phyloP scores from a whole-genome alignment of 2,797 vertebrate species.

The Enteromius radiatus region DNA sequence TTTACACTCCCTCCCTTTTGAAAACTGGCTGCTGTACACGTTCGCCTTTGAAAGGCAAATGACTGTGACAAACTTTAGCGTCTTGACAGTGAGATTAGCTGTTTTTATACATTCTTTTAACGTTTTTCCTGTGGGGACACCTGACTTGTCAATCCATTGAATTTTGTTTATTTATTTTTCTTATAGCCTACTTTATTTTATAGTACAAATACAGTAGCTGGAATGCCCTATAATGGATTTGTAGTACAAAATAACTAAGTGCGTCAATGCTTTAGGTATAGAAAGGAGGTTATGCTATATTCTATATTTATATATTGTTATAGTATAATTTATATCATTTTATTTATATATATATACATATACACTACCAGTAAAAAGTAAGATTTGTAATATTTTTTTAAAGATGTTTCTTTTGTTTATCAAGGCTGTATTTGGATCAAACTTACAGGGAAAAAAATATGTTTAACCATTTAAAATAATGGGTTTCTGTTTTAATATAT shows the following conservation, averaged over 20 bases:
- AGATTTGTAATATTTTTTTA: too few species aligned
- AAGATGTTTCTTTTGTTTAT: too few species aligned
- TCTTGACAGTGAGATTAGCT: not conserved
- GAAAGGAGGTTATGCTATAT: too few species aligned
- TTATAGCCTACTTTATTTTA: not conserved
- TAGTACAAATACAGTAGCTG: not conserved
- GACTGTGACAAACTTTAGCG: constrained; percentile 1
- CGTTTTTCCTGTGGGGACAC: not conserved
- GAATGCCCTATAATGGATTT: not conserved
- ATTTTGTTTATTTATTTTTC: not conserved
- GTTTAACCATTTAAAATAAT: too few species aligned
- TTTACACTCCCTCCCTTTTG: constrained; percentile 32
- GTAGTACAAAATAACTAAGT: not conserved
- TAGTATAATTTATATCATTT: too few species aligned
- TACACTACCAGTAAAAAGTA: too few species aligned
- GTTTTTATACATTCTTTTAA: not conserved
- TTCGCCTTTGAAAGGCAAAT: constrained; percentile 18
- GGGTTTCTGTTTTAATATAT: too few species aligned
- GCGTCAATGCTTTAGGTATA: not conserved
- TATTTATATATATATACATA: too few species aligned
- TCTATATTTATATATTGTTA: too few species aligned
- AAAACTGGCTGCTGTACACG: constrained; percentile 25
- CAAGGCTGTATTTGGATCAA: too few species aligned
- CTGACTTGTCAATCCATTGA: not conserved
- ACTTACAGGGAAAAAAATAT: too few species aligned